Evolutionary conservation across 2,888 invertebrate species (phyloP).

Genomic region (Gortyna flavago): DNA sequence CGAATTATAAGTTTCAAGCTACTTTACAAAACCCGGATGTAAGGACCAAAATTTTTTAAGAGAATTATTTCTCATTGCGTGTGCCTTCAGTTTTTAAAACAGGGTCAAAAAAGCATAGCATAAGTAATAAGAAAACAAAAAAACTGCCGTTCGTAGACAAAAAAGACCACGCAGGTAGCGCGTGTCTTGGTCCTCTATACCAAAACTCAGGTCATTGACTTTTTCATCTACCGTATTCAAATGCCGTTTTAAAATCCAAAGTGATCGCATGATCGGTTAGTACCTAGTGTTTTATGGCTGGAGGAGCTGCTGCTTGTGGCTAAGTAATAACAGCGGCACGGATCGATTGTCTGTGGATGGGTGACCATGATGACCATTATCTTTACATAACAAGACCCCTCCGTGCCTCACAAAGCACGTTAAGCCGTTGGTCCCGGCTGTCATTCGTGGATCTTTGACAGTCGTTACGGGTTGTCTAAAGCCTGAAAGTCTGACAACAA

Average conservation of each 20-base stretch:
- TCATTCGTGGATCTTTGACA: no score
- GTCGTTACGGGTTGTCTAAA: no score
- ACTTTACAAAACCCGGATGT: background rate
- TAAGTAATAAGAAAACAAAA: background rate
- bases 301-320: no score
- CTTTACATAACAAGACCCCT: no score
- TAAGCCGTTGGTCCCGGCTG: no score
- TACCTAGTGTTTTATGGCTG: background rate
- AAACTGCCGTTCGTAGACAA: conserved; percentile 9
- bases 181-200: conserved; percentile 25
- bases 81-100: background rate
- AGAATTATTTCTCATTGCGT: background rate
- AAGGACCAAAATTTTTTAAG: background rate
- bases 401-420: no score
- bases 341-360: no score
- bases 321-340: no score
- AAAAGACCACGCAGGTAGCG: conserved; percentile 27
- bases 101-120: conserved; percentile 3
- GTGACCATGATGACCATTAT: no score
- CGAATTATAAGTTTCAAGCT: background rate
- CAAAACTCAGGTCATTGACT: conserved; percentile 49
- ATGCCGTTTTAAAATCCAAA: conserved; percentile 13
- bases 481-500: no score
- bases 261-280: background rate
- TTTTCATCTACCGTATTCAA: conserved; percentile 1